Evolutionary conservation across 2,888 invertebrate species (phyloP).

Genomic region (Drosophila mettleri): DNA sequence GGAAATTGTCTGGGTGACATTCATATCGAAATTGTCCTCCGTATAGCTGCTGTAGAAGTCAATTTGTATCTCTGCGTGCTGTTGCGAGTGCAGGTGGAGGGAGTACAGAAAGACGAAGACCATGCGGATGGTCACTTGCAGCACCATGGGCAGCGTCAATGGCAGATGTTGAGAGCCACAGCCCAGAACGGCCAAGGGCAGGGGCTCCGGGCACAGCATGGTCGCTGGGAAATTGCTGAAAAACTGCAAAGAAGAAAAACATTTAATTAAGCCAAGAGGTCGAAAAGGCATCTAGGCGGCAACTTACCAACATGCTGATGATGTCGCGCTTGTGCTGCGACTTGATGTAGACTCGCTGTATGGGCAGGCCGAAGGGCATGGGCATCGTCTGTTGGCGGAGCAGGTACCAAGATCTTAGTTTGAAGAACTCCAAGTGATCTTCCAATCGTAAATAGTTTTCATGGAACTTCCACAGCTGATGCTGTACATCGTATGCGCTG

Average conservation of each 20-base stretch:
- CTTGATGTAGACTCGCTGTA: conserved; percentile 23
- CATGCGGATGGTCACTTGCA: conserved; percentile 6
- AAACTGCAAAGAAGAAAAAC: conserved; percentile 31
- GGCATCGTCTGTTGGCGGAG: conserved; percentile 42
- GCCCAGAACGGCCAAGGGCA: conserved; percentile 28
- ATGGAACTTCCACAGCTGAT: conserved; percentile 39
- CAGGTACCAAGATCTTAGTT: conserved; percentile 50
- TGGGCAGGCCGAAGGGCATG: conserved; percentile 56
- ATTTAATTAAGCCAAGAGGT: conserved; percentile 6
- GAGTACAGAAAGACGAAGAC: conserved; percentile 11
- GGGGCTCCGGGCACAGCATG: background rate
- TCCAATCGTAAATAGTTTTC: conserved; percentile 28
- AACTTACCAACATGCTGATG: conserved; percentile 55
- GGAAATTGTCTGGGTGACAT: conserved; percentile 62
- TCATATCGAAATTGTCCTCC: conserved; percentile 52
- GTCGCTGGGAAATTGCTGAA: conserved; percentile 40
- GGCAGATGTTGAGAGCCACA: conserved; percentile 10
- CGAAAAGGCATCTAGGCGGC: background rate
- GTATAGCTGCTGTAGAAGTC: conserved; percentile 26
- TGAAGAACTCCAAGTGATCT: conserved; percentile 50
- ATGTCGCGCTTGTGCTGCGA: conserved; percentile 43
- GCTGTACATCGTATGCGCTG: conserved; percentile 39
- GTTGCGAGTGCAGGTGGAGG: conserved; percentile 19
- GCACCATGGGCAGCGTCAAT: conserved; percentile 34
- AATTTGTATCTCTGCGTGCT: conserved; percentile 13